These are phyloP conservation scores for Papilio polytes DNA, from an alignment of 1,140 invertebrate species.

Conservation along the genomic window DNA sequence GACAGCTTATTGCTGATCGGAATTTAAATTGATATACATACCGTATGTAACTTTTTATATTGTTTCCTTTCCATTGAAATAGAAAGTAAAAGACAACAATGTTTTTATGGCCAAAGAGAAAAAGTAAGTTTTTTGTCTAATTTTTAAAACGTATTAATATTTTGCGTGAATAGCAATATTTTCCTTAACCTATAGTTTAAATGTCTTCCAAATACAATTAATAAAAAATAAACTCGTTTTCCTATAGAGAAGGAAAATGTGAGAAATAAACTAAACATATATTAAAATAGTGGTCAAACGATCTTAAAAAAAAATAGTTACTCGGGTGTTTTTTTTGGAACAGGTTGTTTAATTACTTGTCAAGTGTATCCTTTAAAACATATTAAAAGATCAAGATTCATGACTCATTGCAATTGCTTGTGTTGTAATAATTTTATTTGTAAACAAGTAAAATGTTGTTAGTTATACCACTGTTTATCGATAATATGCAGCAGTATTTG, in stretches of 20 bases:
- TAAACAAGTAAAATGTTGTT: neutral
- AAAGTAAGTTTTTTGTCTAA: too few species aligned
- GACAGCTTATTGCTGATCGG: neutral
- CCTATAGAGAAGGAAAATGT: neutral
- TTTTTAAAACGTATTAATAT: neutral
- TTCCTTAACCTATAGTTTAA: neutral
- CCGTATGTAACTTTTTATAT: conserved; percentile 26
- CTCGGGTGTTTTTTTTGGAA: neutral
- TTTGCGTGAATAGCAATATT: neutral
- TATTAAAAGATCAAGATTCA: too few species aligned
- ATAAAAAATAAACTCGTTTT: neutral
- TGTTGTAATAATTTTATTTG: neutral
- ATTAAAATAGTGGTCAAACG: too few species aligned
- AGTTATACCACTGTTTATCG: neutral
- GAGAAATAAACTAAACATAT: too few species aligned
- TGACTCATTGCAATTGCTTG: neutral
- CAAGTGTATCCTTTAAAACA: too few species aligned
- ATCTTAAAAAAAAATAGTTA: too few species aligned
- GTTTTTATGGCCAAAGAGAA: neutral
- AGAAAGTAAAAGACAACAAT: conserved; percentile 28
- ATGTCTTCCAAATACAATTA: neutral
- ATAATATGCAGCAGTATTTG: neutral
- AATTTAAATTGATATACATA: neutral
- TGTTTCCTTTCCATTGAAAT: neutral
- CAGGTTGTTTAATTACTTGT: neutral